phyloP scores from a whole-genome alignment of 2,113 vertebrate genomes.

The Galeopterus variegatus region DNA sequence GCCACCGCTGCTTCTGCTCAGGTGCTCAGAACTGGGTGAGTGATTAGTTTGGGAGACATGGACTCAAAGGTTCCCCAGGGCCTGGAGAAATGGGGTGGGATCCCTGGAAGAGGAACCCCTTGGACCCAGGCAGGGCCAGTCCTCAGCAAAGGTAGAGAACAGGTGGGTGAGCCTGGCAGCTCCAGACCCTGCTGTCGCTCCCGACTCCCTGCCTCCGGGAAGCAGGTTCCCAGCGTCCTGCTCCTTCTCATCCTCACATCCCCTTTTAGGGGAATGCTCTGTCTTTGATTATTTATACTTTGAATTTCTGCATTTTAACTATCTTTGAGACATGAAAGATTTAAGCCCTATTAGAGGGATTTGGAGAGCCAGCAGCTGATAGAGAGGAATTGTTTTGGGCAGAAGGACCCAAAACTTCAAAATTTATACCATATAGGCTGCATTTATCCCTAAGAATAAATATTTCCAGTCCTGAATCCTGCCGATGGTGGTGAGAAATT shows the following conservation, averaged over 20 bases:
- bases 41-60: not conserved
- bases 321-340: not conserved
- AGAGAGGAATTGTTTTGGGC: not conserved
- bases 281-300: not conserved
- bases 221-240: not conserved
- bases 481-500: fast-evolving
- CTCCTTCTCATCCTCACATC: not conserved
- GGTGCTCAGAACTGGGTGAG: not conserved
- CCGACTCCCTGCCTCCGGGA: not conserved
- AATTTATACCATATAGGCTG: not conserved
- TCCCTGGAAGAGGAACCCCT: not conserved
- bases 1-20: not conserved
- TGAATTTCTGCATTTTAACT: not conserved
- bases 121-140: not conserved
- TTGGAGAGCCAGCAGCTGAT: not conserved
- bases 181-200: not conserved
- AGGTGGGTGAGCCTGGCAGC: not conserved
- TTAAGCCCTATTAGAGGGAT: not conserved
- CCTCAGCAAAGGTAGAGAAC: not conserved
- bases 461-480: not conserved
- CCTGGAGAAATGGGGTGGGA: not conserved
- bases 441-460: not conserved
- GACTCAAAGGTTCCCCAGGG: not conserved
- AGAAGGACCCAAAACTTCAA: not conserved
- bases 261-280: not conserved